Evolutionary conservation across 2,797 vertebrate species (phyloP).

Genomic region (Alcedo atthis): DNA sequence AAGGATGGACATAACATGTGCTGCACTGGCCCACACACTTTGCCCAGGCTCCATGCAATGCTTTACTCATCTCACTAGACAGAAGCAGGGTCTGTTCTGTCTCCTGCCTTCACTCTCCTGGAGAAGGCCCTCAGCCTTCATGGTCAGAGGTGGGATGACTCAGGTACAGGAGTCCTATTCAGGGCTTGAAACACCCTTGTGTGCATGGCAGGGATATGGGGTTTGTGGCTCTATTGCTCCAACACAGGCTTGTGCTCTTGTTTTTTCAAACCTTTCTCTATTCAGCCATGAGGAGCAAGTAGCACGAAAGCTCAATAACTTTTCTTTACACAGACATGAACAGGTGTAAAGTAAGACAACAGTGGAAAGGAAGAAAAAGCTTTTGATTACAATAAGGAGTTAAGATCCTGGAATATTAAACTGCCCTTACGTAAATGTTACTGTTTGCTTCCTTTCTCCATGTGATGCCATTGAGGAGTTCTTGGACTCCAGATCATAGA

Average conservation of each 20-base stretch:
- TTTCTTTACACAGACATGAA: neutral
- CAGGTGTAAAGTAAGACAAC: neutral
- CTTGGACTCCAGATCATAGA: neutral
- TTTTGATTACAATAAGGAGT: neutral
- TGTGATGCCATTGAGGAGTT: neutral
- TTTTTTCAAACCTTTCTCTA: neutral
- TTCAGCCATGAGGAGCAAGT: neutral
- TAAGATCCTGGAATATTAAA: neutral
- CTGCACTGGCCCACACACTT: neutral
- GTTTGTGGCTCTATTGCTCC: neutral
- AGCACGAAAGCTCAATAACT: neutral
- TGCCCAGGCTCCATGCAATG: too few species aligned
- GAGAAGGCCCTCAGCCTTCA: neutral
- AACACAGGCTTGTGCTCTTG: neutral
- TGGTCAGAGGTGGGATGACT: neutral
- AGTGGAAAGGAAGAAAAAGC: neutral
- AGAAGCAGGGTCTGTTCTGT: too few species aligned
- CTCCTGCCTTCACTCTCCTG: too few species aligned
- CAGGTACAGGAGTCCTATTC: neutral
- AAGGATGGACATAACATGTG: neutral
- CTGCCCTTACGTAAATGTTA: neutral
- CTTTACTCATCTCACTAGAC: neutral
- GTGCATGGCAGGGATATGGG: neutral
- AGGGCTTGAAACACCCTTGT: neutral
- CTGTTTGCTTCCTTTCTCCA: neutral